These are phyloP conservation scores for Pomatostomus ruficeps DNA, from an alignment of 2,113 vertebrate species.

Conservation along the genomic window DNA sequence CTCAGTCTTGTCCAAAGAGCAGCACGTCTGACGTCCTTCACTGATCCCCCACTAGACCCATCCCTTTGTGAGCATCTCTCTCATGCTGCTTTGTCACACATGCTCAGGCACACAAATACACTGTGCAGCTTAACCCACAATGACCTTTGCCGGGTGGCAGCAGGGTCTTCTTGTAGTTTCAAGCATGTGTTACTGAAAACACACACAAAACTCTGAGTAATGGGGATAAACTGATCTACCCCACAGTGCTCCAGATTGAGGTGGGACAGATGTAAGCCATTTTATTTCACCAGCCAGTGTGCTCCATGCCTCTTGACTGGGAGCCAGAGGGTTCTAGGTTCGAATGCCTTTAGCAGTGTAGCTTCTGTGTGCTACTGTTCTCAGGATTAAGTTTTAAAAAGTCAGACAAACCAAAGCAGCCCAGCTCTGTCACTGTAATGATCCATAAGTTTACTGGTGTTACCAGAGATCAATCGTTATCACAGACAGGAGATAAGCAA, in stretches of 20 bases:
- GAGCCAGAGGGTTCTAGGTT: background rate
- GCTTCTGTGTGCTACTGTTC: background rate
- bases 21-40: background rate
- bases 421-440: background rate
- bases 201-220: rapidly evolving
- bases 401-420: background rate
- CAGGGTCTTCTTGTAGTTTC: background rate
- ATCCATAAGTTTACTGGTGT: background rate
- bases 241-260: background rate
- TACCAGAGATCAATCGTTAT: background rate
- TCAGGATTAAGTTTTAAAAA: background rate
- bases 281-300: background rate
- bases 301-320: background rate
- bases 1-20: background rate
- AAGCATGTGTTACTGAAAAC: background rate
- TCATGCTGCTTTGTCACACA: background rate
- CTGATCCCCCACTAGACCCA: rapidly evolving
- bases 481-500: background rate
- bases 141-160: background rate
- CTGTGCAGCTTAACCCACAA: background rate
- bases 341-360: background rate
- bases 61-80: background rate
- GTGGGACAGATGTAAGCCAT: background rate
- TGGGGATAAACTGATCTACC: background rate
- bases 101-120: background rate